Conservation (phyloP, 2,113 vertebrate genomes). For the Anoura caudifer region DNA sequence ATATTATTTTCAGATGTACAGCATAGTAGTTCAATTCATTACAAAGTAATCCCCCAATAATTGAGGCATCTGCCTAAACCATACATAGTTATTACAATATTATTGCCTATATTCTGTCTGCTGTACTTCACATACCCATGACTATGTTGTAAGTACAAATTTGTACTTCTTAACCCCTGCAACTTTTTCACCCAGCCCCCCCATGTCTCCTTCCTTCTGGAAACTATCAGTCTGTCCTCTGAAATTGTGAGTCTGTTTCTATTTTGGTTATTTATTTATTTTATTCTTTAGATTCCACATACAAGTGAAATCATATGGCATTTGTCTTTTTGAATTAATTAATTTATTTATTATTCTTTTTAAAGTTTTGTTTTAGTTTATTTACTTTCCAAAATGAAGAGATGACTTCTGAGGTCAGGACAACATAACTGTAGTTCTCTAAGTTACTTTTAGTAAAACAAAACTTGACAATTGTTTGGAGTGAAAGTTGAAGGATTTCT, state of each 20-base stretch:
- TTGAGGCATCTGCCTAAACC: background rate
- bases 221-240: background rate
- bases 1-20: background rate
- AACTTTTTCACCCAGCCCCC: background rate
- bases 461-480: slow-evolving; percentile 19
- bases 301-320: background rate
- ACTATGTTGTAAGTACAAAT: background rate
- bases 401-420: slow-evolving; percentile 19
- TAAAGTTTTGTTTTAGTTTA: background rate
- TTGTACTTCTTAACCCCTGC: background rate
- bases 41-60: background rate
- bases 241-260: background rate
- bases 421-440: background rate
- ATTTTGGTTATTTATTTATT: background rate
- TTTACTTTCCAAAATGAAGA: slow-evolving; percentile 48
- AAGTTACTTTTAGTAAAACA: background rate
- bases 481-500: slow-evolving; percentile 49
- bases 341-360: no score
- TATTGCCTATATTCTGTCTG: background rate
- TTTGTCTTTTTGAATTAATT: background rate
- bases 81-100: background rate
- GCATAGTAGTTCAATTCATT: no score
- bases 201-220: background rate
- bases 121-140: background rate
- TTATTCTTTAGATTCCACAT: background rate